Evolutionary conservation across 2,888 invertebrate genomes (phyloP), one percentile per base, ranked within the genome.

Genomic region (Gymnocheta viridis): DNA sequence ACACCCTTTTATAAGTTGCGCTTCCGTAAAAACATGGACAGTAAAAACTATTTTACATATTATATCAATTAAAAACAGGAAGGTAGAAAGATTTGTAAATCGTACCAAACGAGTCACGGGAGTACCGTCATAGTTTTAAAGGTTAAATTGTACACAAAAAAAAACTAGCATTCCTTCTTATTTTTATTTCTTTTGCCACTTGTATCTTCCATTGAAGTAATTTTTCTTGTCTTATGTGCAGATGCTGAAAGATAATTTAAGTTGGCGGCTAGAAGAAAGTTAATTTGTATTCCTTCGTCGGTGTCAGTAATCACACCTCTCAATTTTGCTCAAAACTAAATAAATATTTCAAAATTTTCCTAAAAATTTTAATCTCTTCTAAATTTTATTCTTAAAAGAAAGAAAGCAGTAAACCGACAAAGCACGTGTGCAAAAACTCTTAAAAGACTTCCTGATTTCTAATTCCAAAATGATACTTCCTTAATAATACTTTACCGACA

Each of bases 401-500:
- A 73, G 24, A 22, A 38, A 56, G 58, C n/a, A 27, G n/a, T 7
- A n/a, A n/a, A 72, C 77, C 82, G 77, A 78, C 72, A 73, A 78
- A 78, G 54, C 77, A 78, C 82, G 82, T 82, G 78, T 78, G 49
- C 60, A 41, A 69, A 77, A 77, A 24, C 70, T 51, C 58, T 66
- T 56, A 29, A 35, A 79, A 77, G 38, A 72, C 76, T 77, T 82
- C 56, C 72, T 77, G 51, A 82, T 67, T 67, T 67, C 72, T 62
- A 82, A 82, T 82, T 82, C 78, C 73, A 60, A 78, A 35, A 82
- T 17, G 22, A 66, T 67, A 73, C 67, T 78, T 78, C 49, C 77
- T 58, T 19, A 24, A 54, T 58, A 82, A 58, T 56, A 64, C 35
- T 47, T 24, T 54, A 19, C 78, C 82, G 78, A 78, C 77, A 73